Conservation (phyloP, 1,140 invertebrate genomes). For the Phortica variegata region DNA sequence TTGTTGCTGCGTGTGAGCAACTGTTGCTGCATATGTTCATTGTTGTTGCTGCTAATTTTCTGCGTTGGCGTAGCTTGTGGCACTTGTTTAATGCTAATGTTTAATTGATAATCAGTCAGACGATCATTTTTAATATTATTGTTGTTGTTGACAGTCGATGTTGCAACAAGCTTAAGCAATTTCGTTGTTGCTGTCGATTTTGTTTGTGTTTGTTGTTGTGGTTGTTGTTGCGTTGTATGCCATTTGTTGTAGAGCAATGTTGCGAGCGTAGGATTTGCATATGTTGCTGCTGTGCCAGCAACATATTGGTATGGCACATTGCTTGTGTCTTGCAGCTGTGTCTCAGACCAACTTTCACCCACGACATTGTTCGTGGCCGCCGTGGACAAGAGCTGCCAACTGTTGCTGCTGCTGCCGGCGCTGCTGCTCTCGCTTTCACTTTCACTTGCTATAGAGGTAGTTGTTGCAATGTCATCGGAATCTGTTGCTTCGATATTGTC, state of each 20-base stretch:
- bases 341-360: background rate
- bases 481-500: slow-evolving; percentile 12
- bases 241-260: slow-evolving; percentile 27
- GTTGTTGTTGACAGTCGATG: background rate
- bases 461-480: slow-evolving; percentile 7
- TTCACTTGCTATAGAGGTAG: slow-evolving; percentile 14
- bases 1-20: slow-evolving; percentile 9
- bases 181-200: slow-evolving; percentile 13
- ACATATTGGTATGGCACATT: too few relatives aligned
- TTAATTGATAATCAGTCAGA: slow-evolving; percentile 21
- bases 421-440: slow-evolving; percentile 3
- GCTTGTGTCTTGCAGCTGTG: slow-evolving; percentile 17
- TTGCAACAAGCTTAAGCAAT: too few relatives aligned
- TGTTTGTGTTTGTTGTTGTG: slow-evolving; percentile 11
- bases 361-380: background rate
- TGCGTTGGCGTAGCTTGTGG: slow-evolving; percentile 19
- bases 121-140: background rate
- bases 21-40: slow-evolving; percentile 14
- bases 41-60: slow-evolving; percentile 1
- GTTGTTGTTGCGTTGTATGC: slow-evolving; percentile 26
- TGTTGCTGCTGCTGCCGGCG: slow-evolving; percentile 11
- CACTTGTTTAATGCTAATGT: slow-evolving; percentile 10
- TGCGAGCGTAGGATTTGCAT: slow-evolving; percentile 18
- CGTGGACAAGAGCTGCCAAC: background rate
- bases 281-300: background rate